Evolutionary conservation across 2,888 invertebrate genomes (phyloP), one percentile per base, ranked within the genome.

Genomic region (Brenthis hecate): DNA sequence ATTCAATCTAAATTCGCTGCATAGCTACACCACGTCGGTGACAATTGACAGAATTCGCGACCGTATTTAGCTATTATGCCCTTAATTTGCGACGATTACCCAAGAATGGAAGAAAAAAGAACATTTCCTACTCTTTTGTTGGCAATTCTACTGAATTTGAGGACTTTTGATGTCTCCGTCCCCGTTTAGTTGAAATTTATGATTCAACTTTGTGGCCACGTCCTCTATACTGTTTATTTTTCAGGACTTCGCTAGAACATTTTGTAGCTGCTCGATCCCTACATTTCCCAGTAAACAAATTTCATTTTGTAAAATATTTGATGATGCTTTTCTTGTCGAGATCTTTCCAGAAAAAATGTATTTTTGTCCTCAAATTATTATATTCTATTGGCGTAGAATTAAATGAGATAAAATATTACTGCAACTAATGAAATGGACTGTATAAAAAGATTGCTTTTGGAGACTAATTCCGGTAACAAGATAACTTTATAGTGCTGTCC

Each of bases 1-100:
- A 71, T 72, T 66, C 68, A 76, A 76, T 75, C 72, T 72, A 72
- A 74, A 65, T 70, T 70, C 71, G 65, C 73, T 67, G 65, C 72
- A 72, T 72, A 70, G 73, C 70, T 67, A 60, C 11, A 43, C 11
- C 36, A 43, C 11, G 8, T 11, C 72, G 66, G 76, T 75, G 77
- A 82, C 84, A 85, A 88, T 86, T 84, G 85, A 81, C 83, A 81
- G 80, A 83, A 84, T 85, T 84, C 81, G 82, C 82, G 82, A 82
- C 84, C 85, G 84, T 86, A 85, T 88, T 90, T 85, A 78, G 82
- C 83, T 84, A 86, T 88, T 86, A 87, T 85, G 81, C 78, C 82
- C 85, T 85, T 90, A 90, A 89, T 90, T 89, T 89, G 86, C 81
- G 78, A 81, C 81, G 85, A 82, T 87, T 85, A 81, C 80, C 78